phyloP scores from a whole-genome alignment of 2,113 vertebrate genomes.

The Chloropsis cyanopogon region DNA sequence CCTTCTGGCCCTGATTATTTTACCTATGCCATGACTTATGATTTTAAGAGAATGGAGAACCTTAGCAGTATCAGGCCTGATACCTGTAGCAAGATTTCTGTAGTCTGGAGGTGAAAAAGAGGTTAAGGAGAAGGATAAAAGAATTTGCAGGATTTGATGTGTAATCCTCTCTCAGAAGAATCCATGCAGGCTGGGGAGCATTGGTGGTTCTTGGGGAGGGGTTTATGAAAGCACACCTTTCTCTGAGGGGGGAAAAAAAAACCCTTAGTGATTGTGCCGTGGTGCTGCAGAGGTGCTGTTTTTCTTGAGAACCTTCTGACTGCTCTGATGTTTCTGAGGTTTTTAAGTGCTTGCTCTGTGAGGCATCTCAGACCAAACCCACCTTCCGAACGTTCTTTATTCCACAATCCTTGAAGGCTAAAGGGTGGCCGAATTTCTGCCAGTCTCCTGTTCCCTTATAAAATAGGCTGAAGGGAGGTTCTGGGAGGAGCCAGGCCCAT shows the following conservation, averaged over 20 bases:
- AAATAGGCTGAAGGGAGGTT: background rate
- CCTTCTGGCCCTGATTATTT: background rate
- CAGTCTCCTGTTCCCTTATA: background rate
- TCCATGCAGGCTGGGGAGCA: background rate
- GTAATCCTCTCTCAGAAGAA: background rate
- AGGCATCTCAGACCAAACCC: background rate
- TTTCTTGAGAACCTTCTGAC: rapidly evolving
- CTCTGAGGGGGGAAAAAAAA: background rate
- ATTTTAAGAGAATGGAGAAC: background rate
- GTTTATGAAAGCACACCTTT: background rate
- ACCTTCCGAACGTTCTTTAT: background rate
- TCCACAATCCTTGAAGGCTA: background rate
- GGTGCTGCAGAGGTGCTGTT: background rate
- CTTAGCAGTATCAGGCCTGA: background rate
- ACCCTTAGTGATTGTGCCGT: rapidly evolving
- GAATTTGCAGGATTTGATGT: background rate
- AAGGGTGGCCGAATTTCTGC: background rate
- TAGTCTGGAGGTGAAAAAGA: background rate
- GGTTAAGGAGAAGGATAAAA: background rate
- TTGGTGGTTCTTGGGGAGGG: background rate
- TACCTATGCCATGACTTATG: rapidly evolving
- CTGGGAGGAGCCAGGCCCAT: background rate
- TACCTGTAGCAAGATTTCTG: background rate
- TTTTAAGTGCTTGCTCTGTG: rapidly evolving
- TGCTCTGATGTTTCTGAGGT: background rate